These are phyloP conservation scores for Scaptomyza cyrtandrae DNA, from an alignment of 2,888 invertebrate species.

Conservation along the genomic window DNA sequence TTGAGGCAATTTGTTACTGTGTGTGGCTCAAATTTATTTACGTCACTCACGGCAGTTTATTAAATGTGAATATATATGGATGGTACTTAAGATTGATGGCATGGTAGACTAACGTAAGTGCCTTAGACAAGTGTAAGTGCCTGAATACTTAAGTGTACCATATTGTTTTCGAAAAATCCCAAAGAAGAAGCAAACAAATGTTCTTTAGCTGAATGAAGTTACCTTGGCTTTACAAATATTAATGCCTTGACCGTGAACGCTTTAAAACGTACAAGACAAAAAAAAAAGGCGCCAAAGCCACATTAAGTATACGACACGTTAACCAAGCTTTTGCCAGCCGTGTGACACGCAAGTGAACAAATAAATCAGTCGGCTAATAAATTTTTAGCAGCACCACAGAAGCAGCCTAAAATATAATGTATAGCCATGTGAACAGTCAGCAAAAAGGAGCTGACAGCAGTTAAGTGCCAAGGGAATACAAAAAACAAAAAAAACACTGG, in stretches of 20 bases:
- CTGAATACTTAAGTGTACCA: not conserved
- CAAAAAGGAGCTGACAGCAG: constrained; percentile 10
- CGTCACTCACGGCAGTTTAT: constrained; percentile 13
- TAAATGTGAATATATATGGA: constrained; percentile 18
- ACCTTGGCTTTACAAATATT: not conserved
- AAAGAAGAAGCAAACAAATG: constrained; percentile 6
- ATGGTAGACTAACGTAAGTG: constrained; percentile 8
- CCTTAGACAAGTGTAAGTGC: constrained; percentile 12
- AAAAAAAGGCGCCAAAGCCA: not conserved
- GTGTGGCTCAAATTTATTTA: constrained; percentile 17
- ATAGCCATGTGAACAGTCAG: constrained; percentile 47
- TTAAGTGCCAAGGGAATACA: not conserved
- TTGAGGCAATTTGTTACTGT: constrained; percentile 19
- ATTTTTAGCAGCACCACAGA: constrained; percentile 42
- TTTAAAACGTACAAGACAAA: constrained; percentile 4
- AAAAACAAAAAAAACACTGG: not conserved
- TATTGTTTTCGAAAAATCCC: not conserved
- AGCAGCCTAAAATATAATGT: constrained; percentile 19
- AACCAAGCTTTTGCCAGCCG: constrained; percentile 2
- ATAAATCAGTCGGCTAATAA: constrained; percentile 68
- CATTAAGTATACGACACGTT: constrained; percentile 16
- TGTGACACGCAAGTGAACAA: constrained; percentile 61
- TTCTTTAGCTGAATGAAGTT: not conserved
- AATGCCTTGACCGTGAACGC: not conserved
- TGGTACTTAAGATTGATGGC: not conserved